Base-by-base conservation (phyloP, 2,888 invertebrate species). In the Chromoteleia sp. region DNA sequence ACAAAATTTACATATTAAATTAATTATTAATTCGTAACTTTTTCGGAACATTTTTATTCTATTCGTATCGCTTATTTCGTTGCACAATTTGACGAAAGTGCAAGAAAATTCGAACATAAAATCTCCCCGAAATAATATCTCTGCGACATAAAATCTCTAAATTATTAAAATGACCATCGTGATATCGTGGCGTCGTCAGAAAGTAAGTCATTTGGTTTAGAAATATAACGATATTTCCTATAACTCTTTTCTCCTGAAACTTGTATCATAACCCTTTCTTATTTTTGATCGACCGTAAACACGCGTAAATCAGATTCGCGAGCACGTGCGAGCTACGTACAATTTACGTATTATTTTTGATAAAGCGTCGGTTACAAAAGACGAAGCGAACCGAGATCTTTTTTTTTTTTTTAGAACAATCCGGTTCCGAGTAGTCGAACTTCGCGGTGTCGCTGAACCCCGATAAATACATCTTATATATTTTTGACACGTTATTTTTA, bases 401-500 rank as follows among this genome's bases (percentile, higher is more conserved):
- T 41, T 50, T 59, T 70, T 29, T 56, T 68, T 50, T 59, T 70
- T 70, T 45, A 21, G 56, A 45, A 29, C 17, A 7, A 2, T n/a
- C n/a, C 10, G n/a, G 15, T 30, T 19, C 29, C 43, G 54, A 30
- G 70, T 48, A 21, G 33, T 58, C 14, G 48, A 58, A 48, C 50
- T 56, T 45, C 10, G 15, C 63, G 41, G 17, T 45, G 74, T 74
- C 63, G 56, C 43, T 63, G 73, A 73, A 73, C 61, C 39, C n/a
- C 54, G 29, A 73, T 54, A 54, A 73, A 73, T 41, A 61, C 61
- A 61, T 30, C 52, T 61, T 73, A 61, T 52, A 52, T 52, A 61
- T 61, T 59, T 73, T 61, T 71, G 52, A 73, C 71, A 41, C 17
- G 50, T 61, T 61, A 73, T 73, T 73, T 73, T 73, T 73, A 73